Evolutionary conservation across 2,797 vertebrate genomes (phyloP), one percentile per base, ranked within the genome.

Genomic region (Rousettus madagascariensis): DNA sequence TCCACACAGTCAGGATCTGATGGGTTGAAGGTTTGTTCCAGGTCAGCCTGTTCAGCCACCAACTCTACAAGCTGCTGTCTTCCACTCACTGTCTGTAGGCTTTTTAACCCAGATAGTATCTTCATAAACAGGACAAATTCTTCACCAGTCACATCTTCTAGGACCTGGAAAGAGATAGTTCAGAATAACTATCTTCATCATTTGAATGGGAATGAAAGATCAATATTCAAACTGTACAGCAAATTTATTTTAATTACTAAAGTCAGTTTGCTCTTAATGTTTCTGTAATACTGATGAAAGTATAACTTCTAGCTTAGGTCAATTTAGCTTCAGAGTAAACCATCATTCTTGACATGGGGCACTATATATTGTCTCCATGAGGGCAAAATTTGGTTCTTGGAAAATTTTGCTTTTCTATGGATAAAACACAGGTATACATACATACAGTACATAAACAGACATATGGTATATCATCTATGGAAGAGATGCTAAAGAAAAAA

Each of bases 101-200:
- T 99, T 97, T 99, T 99, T 90, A 99, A 98, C 11, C 98, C 98
- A 0, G 99, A 99, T 66, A 99, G 88, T 59, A 99, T 98, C 46
- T 99, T 99, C 99, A 99, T 99, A 98, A 99, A 98, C 43, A 99
- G 98, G 80, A 99, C 99, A 98, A 99, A 99, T 98, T 99, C 99
- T 97, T 99, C 99, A 15, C 99, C 99, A 0, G 99, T 99, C 96
- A 99, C 99, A 41, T 99, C 99, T 98, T 99, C 99, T 97, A 99
- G 97, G 46, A 99, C 99, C 99, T 99, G 95, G 90, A 96, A 97
- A 68, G 13, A 88, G 33, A 74, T 15, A 51, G 83, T 93, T 82
- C 57, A 95, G 91, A 96, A 17, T 15, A 90, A 83, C 24, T 43
- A 43, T 19, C n/a, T 55, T 59, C 53, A 91, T 33, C 11, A 57